Evolutionary conservation across 2,113 vertebrate genomes (phyloP).

Genomic region (Telmatochromis sp.): DNA sequence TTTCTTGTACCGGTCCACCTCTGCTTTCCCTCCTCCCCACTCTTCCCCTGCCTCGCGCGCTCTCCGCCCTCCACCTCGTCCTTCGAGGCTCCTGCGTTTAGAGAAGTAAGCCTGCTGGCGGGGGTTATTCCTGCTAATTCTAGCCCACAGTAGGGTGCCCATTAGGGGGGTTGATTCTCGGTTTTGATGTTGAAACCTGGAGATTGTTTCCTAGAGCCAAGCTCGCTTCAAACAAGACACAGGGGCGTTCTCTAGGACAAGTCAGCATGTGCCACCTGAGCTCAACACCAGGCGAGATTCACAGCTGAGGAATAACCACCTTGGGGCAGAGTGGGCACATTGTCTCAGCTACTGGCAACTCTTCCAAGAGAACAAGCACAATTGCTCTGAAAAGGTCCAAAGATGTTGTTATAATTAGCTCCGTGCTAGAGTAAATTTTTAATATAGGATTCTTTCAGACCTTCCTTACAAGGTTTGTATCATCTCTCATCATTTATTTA

Average conservation of each 20-base stretch:
- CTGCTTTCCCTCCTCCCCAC: not conserved
- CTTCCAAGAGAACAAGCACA: not conserved
- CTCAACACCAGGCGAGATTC: slow-evolving; percentile 6
- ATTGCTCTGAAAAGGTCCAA: not conserved
- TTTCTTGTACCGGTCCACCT: not conserved
- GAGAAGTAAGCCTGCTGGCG: slow-evolving; percentile 65
- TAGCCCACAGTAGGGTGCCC: slow-evolving; percentile 64
- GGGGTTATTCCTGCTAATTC: slow-evolving; percentile 66
- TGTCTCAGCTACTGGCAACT: not conserved
- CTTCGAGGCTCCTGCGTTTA: slow-evolving; percentile 56
- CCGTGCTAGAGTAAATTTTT: not conserved
- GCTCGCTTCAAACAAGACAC: slow-evolving; percentile 64
- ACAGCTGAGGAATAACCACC: not conserved
- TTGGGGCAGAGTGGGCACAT: not conserved
- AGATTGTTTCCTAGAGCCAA: slow-evolving; percentile 65
- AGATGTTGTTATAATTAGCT: slow-evolving; percentile 19
- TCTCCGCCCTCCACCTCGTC: slow-evolving; percentile 31
- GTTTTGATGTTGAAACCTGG: slow-evolving; percentile 67
- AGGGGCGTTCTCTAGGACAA: slow-evolving; percentile 38
- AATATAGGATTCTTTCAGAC: slow-evolving; percentile 5
- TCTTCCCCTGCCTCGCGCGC: not conserved
- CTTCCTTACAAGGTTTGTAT: slow-evolving; percentile 6
- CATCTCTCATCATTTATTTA: slow-evolving; percentile 35
- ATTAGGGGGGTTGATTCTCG: slow-evolving; percentile 64
- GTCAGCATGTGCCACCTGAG: slow-evolving; percentile 51